Evolutionary conservation across 2,113 vertebrate genomes (phyloP).

Genomic region (Enhydra lutris): DNA sequence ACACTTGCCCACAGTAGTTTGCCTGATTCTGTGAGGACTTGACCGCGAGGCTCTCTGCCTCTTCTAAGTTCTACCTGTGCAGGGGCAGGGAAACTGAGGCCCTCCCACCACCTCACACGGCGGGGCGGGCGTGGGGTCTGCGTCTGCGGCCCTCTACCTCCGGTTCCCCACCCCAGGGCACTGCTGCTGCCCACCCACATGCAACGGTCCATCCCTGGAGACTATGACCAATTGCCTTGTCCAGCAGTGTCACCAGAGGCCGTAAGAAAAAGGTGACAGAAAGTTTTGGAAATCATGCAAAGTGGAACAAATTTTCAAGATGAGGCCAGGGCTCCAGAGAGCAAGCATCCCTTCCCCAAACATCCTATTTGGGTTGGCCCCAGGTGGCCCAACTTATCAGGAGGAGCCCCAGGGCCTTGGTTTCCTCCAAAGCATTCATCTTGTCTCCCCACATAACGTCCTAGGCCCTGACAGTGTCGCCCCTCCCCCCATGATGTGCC

Average conservation of each 20-base stretch:
- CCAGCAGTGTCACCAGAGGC: neutral
- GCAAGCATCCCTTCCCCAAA: neutral
- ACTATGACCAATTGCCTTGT: neutral
- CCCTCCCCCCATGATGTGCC: neutral
- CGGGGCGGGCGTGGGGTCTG: neutral
- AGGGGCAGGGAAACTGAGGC: neutral
- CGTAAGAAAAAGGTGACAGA: neutral
- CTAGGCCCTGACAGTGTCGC: too few relatives aligned
- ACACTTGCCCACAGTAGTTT: fast-evolving
- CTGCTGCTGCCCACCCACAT: fast-evolving
- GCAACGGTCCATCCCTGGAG: neutral
- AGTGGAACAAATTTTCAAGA: neutral
- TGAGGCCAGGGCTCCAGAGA: neutral
- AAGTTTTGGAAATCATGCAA: neutral
- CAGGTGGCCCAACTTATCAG: too few relatives aligned
- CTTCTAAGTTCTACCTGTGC: neutral
- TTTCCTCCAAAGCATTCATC: neutral
- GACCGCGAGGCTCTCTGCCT: neutral
- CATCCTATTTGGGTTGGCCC: too few relatives aligned
- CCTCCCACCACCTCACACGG: fast-evolving
- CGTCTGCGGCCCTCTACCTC: neutral
- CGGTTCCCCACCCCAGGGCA: neutral
- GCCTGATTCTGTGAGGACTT: neutral
- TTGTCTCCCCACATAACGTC: fast-evolving
- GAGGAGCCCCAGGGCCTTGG: neutral